Conservation (phyloP, 2,113 vertebrate species). For the Brachirus orientalis region DNA sequence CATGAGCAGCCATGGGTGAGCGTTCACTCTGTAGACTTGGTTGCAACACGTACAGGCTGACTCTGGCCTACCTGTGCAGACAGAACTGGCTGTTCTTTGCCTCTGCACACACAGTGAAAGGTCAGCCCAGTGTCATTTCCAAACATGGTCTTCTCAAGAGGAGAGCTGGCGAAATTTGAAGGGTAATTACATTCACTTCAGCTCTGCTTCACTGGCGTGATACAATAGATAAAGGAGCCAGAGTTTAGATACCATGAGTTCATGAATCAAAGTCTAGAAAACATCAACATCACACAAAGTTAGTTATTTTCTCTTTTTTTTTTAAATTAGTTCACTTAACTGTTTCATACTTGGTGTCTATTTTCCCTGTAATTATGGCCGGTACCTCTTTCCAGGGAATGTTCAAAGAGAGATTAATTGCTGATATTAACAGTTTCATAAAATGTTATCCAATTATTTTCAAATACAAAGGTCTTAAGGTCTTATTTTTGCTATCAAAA, state of each 20-base stretch:
- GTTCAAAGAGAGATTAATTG: too few species aligned
- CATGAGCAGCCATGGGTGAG: conserved; percentile 63
- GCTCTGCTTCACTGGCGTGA: conserved; percentile 6
- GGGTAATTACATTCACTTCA: conserved; percentile 6
- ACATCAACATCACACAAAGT: too few species aligned
- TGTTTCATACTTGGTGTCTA: too few species aligned
- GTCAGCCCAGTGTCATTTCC: conserved; percentile 23
- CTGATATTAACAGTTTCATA: too few species aligned
- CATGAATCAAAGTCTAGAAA: background rate
- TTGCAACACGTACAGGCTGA: conserved; percentile 10
- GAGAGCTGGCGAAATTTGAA: background rate
- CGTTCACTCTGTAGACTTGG: conserved; percentile 13
- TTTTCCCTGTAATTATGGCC: too few species aligned
- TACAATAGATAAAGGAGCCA: background rate
- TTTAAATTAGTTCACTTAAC: too few species aligned
- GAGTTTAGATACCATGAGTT: background rate
- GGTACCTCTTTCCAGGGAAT: too few species aligned
- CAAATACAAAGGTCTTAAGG: too few species aligned
- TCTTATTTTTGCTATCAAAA: too few species aligned
- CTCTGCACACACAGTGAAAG: background rate
- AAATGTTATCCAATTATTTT: too few species aligned
- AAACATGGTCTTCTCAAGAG: conserved; percentile 8
- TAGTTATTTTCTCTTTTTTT: too few species aligned
- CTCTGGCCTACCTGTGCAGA: conserved; percentile 32
- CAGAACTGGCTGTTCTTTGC: conserved; percentile 21